Evolutionary conservation across 2,888 invertebrate genomes (phyloP).

Genomic region (Amaurobius ferox): DNA sequence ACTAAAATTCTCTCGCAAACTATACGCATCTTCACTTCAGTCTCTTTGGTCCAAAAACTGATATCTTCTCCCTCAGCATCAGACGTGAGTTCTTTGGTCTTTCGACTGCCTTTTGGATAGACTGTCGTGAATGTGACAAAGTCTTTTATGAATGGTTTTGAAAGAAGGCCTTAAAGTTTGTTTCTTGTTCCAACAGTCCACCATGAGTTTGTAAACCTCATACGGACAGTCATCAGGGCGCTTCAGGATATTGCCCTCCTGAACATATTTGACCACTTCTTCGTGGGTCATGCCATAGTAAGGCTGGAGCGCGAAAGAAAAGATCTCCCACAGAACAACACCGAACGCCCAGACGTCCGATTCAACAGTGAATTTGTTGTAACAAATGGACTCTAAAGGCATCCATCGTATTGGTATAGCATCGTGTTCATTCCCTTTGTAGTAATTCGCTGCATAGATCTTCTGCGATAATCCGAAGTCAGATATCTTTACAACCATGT

Average conservation of each 20-base stretch:
- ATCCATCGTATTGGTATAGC: slow-evolving; percentile 99
- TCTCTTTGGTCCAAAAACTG: slow-evolving; percentile 57
- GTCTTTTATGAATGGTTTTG: slow-evolving; percentile 76
- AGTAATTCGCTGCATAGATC: slow-evolving; percentile 90
- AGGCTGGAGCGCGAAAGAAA: slow-evolving; percentile 96
- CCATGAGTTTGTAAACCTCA: slow-evolving; percentile 93
- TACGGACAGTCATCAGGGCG: slow-evolving; percentile 93
- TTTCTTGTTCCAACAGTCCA: slow-evolving; percentile 93
- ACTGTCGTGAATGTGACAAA: slow-evolving; percentile 77
- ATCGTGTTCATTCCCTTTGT: slow-evolving; percentile 94
- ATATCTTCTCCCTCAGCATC: slow-evolving; percentile 11
- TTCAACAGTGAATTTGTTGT: slow-evolving; percentile 96
- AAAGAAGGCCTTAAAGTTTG: slow-evolving; percentile 92
- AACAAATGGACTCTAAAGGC: slow-evolving; percentile 96
- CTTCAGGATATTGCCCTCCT: slow-evolving; percentile 92
- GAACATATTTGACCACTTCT: slow-evolving; percentile 93
- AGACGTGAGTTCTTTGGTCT: slow-evolving; percentile 68
- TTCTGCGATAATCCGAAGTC: slow-evolving; percentile 97
- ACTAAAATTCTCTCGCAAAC: slow-evolving; percentile 28
- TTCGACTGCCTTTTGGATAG: slow-evolving; percentile 71
- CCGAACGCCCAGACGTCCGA: slow-evolving; percentile 99
- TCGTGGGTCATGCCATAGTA: slow-evolving; percentile 98
- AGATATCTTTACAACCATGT: slow-evolving; percentile 96
- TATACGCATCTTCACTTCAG: slow-evolving; percentile 29
- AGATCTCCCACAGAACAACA: slow-evolving; percentile 97